Conservation (phyloP, 1,140 invertebrate genomes). For the Papilio dardanus region DNA sequence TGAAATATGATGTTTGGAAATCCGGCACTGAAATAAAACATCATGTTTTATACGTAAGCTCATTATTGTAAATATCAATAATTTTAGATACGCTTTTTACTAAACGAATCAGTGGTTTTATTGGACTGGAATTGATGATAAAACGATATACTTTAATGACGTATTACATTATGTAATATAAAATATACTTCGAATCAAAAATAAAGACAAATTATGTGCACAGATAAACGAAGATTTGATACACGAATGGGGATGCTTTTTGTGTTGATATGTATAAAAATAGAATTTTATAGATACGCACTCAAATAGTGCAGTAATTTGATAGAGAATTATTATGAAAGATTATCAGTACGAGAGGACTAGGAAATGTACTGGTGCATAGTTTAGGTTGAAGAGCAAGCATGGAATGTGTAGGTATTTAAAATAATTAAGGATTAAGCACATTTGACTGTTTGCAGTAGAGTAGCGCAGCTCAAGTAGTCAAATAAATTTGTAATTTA, state of each 20-base stretch:
- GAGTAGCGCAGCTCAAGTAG: slow-evolving; percentile 81
- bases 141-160: slow-evolving; percentile 38
- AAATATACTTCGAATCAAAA: slow-evolving; percentile 42
- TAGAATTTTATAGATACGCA: slow-evolving; percentile 37
- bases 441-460: slow-evolving; percentile 79
- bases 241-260: slow-evolving; percentile 53
- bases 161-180: slow-evolving; percentile 41
- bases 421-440: slow-evolving; percentile 49
- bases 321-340: slow-evolving; percentile 35
- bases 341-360: slow-evolving; percentile 40
- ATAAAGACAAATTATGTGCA: slow-evolving; percentile 55
- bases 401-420: slow-evolving; percentile 46
- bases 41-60: slow-evolving; percentile 25
- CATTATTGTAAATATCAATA: slow-evolving; percentile 29
- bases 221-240: slow-evolving; percentile 58
- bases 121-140: slow-evolving; percentile 57
- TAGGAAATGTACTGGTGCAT: slow-evolving; percentile 64
- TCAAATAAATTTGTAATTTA: slow-evolving; percentile 78
- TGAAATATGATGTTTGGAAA: neutral
- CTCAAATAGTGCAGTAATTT: slow-evolving; percentile 32
- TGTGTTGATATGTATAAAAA: slow-evolving; percentile 49
- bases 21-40: slow-evolving; percentile 1
- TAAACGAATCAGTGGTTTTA: slow-evolving; percentile 42
- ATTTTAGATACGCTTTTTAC: slow-evolving; percentile 37
- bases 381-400: slow-evolving; percentile 52